Evolutionary conservation across 2,113 vertebrate genomes (phyloP).

Genomic region (Rhinichthys klamathensis): DNA sequence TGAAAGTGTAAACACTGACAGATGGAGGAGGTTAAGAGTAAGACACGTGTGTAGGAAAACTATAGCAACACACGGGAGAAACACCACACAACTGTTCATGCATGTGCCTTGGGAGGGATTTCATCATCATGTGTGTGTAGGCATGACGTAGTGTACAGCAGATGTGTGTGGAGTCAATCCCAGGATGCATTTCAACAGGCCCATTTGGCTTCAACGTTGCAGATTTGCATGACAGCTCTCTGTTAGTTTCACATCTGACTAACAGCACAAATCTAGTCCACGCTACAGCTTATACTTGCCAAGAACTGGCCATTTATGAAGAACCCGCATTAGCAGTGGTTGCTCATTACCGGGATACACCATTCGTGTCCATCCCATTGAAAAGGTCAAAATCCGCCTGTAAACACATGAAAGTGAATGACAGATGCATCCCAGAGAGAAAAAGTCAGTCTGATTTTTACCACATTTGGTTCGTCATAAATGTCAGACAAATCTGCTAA

Average conservation of each 20-base stretch:
- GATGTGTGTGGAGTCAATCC: constrained; percentile 17
- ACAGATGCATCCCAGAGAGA: background rate
- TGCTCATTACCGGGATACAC: background rate
- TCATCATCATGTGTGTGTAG: constrained; percentile 24
- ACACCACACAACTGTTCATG: background rate
- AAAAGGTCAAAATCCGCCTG: background rate
- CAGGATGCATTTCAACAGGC: background rate
- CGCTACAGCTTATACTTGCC: background rate
- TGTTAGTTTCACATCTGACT: background rate
- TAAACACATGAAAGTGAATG: background rate
- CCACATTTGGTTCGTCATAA: background rate
- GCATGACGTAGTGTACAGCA: constrained; percentile 40
- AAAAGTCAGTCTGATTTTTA: background rate
- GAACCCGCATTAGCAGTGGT: background rate
- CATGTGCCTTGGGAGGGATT: constrained; percentile 27
- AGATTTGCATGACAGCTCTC: background rate
- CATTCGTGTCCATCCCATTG: background rate
- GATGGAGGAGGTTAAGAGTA: background rate
- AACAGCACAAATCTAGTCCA: background rate
- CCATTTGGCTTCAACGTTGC: background rate
- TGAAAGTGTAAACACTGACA: constrained; percentile 1
- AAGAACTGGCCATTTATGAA: background rate
- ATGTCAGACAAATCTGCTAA: background rate
- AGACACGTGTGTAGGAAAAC: constrained; percentile 16
- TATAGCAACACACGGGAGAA: constrained; percentile 47